phyloP scores from a whole-genome alignment of 2,113 vertebrate genomes.

The Ailuropoda melanoleuca region DNA sequence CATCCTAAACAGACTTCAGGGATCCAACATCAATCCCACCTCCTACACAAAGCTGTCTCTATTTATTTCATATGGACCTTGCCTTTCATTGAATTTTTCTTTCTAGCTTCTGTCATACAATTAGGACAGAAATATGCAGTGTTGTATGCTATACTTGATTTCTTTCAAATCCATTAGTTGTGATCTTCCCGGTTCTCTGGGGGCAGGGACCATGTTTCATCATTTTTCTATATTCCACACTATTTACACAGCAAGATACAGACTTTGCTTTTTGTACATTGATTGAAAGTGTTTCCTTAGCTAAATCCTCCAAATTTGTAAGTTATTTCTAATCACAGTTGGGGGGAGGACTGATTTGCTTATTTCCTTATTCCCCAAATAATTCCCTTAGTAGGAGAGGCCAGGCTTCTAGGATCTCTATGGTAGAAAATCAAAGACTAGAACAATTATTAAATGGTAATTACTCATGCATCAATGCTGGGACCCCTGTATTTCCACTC shows the following conservation, averaged over 20 bases:
- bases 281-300: neutral
- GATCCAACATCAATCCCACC: neutral
- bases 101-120: neutral
- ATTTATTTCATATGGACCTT: neutral
- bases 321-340: neutral
- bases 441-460: conserved; percentile 65
- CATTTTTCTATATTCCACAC: neutral
- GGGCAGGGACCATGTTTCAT: neutral
- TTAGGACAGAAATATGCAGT: neutral
- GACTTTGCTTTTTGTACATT: neutral
- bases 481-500: conserved; percentile 87
- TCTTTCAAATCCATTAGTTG: neutral
- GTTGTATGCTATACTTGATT: neutral
- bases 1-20: neutral
- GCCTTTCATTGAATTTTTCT: neutral
- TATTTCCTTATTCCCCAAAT: neutral
- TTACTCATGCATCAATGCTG: conserved; percentile 92
- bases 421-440: neutral
- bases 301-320: neutral
- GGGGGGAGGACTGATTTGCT: neutral
- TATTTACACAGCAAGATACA: neutral
- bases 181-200: neutral
- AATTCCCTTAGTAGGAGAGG: neutral
- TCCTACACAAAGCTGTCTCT: neutral
- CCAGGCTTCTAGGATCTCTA: neutral